phyloP scores from a whole-genome alignment of 1,140 invertebrate genomes.

The Sycophaga agraensis region DNA sequence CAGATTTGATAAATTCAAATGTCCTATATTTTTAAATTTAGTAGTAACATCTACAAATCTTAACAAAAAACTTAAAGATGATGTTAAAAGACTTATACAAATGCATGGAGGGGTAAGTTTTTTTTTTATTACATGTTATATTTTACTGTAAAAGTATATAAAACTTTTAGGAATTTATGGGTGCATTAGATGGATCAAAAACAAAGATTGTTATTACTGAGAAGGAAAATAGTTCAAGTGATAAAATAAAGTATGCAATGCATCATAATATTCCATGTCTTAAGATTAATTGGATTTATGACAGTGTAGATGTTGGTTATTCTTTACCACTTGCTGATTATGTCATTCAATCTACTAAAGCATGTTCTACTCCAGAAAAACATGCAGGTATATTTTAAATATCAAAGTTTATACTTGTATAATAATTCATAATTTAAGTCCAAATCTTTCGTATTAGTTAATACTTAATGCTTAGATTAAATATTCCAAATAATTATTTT shows the following conservation, averaged over 20 bases:
- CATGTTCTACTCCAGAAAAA: conserved; percentile 62
- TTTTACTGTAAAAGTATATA: background rate
- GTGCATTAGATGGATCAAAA: conserved; percentile 46
- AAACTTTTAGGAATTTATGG: conserved; percentile 42
- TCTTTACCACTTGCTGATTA: conserved; percentile 71
- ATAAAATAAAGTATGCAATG: conserved; percentile 79
- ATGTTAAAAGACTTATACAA: conserved; percentile 71
- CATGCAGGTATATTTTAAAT: conserved; percentile 26
- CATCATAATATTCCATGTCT: conserved; percentile 75
- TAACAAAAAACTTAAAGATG: conserved; percentile 64
- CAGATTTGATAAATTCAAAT: conserved; percentile 66
- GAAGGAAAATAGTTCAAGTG: conserved; percentile 64
- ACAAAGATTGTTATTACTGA: conserved; percentile 49
- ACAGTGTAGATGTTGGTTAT: conserved; percentile 73
- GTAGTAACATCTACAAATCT: conserved; percentile 79
- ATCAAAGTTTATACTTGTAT: background rate
- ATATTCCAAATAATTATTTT: background rate
- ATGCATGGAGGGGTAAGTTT: conserved; percentile 70
- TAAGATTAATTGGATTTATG: conserved; percentile 73
- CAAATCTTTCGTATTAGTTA: conserved; percentile 5
- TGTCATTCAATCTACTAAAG: conserved; percentile 58
- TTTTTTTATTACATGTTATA: background rate
- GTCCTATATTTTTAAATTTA: conserved; percentile 80
- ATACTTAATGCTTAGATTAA: background rate
- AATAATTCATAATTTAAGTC: background rate